phyloP scores from a whole-genome alignment of 2,113 vertebrate genomes.

The Stigmatopora argus region DNA sequence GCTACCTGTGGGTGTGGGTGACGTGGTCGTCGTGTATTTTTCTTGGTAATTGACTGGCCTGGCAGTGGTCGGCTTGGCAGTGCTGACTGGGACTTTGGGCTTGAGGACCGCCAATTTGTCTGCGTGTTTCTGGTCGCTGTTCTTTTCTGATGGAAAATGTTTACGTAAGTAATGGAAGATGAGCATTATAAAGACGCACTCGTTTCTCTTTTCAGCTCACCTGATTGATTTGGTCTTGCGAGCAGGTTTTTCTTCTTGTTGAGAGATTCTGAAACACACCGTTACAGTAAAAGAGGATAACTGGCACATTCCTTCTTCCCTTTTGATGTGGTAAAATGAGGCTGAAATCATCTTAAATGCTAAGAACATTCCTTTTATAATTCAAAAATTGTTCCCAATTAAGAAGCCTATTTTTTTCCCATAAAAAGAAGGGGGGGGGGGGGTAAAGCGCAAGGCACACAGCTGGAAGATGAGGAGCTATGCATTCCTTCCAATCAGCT shows the following conservation, averaged over 20 bases:
- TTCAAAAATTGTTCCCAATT: conserved; percentile 36
- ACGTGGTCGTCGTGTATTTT: conserved; percentile 29
- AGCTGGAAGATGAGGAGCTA: conserved; percentile 39
- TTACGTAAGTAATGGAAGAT: not conserved
- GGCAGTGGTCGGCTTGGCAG: conserved; percentile 17
- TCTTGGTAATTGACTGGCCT: conserved; percentile 60
- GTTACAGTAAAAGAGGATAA: not conserved
- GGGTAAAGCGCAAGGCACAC: conserved; percentile 23
- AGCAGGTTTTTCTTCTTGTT: conserved; percentile 63
- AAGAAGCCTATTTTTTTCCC: conserved; percentile 34
- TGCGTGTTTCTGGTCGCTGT: conserved; percentile 35
- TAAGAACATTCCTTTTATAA: conserved; percentile 27
- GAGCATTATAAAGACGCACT: not conserved
- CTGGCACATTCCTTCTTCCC: not conserved
- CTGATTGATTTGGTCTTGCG: conserved; percentile 35
- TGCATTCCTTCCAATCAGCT: conserved; percentile 33
- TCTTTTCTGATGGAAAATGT: conserved; percentile 41
- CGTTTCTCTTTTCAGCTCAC: not conserved
- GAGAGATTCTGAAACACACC: conserved; percentile 50
- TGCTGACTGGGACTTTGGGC: conserved; percentile 27
- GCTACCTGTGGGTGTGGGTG: conserved; percentile 42
- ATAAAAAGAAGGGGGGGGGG: conserved; percentile 39
- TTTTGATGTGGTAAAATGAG: not conserved
- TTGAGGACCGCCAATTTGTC: conserved; percentile 50
- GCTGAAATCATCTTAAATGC: conserved; percentile 22